These are phyloP conservation scores for Rhinoraja longicauda DNA, from an alignment of 2,797 vertebrate genomes.

Conservation along the genomic window DNA sequence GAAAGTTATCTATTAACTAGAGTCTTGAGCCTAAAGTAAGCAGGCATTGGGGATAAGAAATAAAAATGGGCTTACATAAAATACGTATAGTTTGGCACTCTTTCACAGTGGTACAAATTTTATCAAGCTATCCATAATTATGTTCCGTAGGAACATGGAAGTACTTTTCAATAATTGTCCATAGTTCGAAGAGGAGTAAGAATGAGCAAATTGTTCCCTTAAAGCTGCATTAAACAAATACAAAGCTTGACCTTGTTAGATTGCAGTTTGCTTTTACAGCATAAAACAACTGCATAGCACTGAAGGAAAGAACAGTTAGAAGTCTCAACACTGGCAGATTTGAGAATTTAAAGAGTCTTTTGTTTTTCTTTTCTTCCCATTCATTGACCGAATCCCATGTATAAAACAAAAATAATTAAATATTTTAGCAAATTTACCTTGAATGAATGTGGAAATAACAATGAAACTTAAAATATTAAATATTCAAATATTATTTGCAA, in stretches of 20 bases:
- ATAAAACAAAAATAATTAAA: background rate
- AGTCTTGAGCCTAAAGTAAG: background rate
- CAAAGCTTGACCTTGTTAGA: constrained; percentile 18
- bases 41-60: too few species aligned
- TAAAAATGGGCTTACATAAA: constrained; percentile 2
- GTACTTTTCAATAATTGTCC: constrained; percentile 16
- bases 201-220: constrained; percentile 7
- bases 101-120: constrained; percentile 9
- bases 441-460: background rate
- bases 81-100: constrained; percentile 16
- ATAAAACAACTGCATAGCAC: background rate
- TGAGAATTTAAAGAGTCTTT: background rate
- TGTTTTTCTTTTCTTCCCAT: background rate
- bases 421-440: background rate
- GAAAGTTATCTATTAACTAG: background rate
- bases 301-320: background rate
- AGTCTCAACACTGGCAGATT: background rate
- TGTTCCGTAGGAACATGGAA: background rate
- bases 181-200: constrained; percentile 22
- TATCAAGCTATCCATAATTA: background rate
- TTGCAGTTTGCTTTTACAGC: background rate
- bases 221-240: constrained; percentile 32
- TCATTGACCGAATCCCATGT: background rate
- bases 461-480: background rate
- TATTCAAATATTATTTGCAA: constrained; percentile 2